Percentiles rank a stretch among this genome's conserved stretches.
Evolutionary conservation across 2,797 vertebrate species (phyloP).

Genomic region (Rhabdophis nuchalis): DNA sequence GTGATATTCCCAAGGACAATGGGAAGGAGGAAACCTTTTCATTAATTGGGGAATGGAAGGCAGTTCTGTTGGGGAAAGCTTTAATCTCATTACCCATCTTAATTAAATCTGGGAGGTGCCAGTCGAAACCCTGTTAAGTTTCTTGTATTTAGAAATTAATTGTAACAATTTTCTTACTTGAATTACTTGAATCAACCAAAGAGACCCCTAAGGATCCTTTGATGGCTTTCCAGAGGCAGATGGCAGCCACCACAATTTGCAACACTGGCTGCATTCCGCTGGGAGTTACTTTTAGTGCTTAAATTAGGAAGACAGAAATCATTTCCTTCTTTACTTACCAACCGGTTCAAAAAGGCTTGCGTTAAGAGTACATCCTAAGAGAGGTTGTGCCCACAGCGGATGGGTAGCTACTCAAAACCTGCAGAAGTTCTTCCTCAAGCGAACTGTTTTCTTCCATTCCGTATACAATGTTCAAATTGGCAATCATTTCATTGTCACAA

Average conservation of each 20-base stretch:
- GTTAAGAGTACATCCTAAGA: neutral
- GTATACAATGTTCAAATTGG: conserved; percentile 47
- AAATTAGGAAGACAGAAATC: neutral
- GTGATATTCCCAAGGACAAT: conserved; percentile 46
- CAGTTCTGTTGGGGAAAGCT: conserved; percentile 50
- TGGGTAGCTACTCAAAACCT: conserved; percentile 42
- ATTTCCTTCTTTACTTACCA: neutral
- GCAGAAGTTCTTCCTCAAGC: conserved; percentile 40
- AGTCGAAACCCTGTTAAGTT: conserved; percentile 49
- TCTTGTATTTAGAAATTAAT: conserved; percentile 61
- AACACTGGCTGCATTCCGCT: neutral
- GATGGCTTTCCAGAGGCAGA: conserved; percentile 63
- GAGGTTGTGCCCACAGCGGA: neutral
- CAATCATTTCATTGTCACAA: conserved; percentile 43
- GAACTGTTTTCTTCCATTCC: conserved; percentile 23
- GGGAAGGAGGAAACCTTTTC: conserved; percentile 47
- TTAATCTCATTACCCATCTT: conserved; percentile 62
- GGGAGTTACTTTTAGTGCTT: neutral
- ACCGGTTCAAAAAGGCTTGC: neutral
- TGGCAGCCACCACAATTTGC: conserved; percentile 44
- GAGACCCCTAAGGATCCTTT: conserved; percentile 39
- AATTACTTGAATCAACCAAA: conserved; percentile 55
- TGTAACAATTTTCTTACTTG: conserved; percentile 54
- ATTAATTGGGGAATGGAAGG: conserved; percentile 54
- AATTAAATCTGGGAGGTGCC: conserved; percentile 59